A percentile compares a stretch with the other conserved stretches of the same genome.
Evolutionary conservation across 2,888 invertebrate species (phyloP).

Genomic region (Pseudoips prasinana): DNA sequence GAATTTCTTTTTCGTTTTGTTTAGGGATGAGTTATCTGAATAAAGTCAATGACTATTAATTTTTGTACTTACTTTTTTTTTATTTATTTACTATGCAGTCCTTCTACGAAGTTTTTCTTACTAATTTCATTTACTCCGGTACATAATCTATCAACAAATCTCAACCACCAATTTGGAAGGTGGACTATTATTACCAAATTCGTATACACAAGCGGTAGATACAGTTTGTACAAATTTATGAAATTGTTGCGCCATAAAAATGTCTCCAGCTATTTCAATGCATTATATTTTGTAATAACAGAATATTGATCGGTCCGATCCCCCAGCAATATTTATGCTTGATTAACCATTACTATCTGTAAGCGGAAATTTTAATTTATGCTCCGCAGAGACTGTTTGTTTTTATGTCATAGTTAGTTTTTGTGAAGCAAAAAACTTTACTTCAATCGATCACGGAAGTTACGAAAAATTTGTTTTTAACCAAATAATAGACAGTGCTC

Average conservation of each 20-base stretch:
- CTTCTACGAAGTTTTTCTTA: too few species aligned
- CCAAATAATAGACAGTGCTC: slow-evolving; percentile 39
- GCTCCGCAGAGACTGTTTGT: slow-evolving; percentile 73
- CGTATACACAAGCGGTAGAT: too few species aligned
- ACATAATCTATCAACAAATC: too few species aligned
- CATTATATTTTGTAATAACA: slow-evolving; percentile 33
- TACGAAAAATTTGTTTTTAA: slow-evolving; percentile 51
- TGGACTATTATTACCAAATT: too few species aligned
- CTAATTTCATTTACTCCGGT: too few species aligned
- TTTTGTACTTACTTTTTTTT: too few species aligned
- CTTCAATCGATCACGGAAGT: slow-evolving; percentile 63
- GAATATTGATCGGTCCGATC: slow-evolving; percentile 51
- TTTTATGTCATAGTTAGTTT: slow-evolving; percentile 69
- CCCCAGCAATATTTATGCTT: slow-evolving; percentile 72
- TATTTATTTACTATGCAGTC: too few species aligned
- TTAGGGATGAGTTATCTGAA: too few species aligned
- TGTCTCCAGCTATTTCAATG: slow-evolving; percentile 23
- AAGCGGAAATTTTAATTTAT: slow-evolving; percentile 81
- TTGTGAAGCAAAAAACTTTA: slow-evolving; percentile 58
- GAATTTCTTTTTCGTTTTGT: too few species aligned
- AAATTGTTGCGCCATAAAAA: slow-evolving; percentile 20
- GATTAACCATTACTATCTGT: slow-evolving; percentile 64
- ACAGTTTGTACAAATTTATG: slow-evolving; percentile 5
- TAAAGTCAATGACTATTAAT: too few species aligned
- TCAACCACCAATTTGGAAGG: too few species aligned